Evolutionary conservation across 2,888 invertebrate genomes (phyloP).

Genomic region (Belgica antarctica): DNA sequence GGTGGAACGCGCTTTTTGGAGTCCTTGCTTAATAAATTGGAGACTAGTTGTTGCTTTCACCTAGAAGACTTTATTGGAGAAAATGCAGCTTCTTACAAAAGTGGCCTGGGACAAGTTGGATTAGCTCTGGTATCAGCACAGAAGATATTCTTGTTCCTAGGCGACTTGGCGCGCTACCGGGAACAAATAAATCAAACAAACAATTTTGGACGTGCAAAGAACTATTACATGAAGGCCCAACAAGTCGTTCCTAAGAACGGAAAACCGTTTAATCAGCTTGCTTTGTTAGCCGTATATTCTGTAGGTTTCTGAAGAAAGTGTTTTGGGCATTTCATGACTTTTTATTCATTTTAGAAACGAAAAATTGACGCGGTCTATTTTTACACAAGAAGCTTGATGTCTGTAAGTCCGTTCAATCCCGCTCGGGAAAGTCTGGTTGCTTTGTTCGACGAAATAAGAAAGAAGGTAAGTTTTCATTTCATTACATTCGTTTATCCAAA

Average conservation of each 20-base stretch:
- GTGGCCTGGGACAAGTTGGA: slow-evolving; percentile 66
- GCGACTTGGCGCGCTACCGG: slow-evolving; percentile 88
- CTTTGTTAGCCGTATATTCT: slow-evolving; percentile 50
- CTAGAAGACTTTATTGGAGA: slow-evolving; percentile 44
- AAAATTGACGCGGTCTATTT: slow-evolving; percentile 96
- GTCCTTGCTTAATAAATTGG: slow-evolving; percentile 7
- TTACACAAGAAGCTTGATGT: slow-evolving; percentile 92
- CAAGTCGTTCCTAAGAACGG: slow-evolving; percentile 94
- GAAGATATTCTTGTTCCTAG: slow-evolving; percentile 83
- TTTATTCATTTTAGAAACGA: slow-evolving; percentile 66
- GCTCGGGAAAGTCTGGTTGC: slow-evolving; percentile 86
- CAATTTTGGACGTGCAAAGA: slow-evolving; percentile 75
- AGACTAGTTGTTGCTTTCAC: slow-evolving; percentile 25
- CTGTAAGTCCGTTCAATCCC: slow-evolving; percentile 84
- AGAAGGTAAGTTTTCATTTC: slow-evolving; percentile 64
- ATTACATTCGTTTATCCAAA: neutral
- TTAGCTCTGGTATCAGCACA: slow-evolving; percentile 82
- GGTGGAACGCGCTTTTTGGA: slow-evolving; percentile 34
- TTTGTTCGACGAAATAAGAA: slow-evolving; percentile 88
- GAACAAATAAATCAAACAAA: slow-evolving; percentile 78
- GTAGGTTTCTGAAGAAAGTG: slow-evolving; percentile 20
- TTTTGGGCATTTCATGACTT: neutral
- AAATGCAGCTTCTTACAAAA: slow-evolving; percentile 50
- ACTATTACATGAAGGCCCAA: slow-evolving; percentile 92
- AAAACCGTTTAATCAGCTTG: slow-evolving; percentile 91